Base-by-base conservation (phyloP, 2,113 vertebrate species). In the Danionella cerebrum region DNA sequence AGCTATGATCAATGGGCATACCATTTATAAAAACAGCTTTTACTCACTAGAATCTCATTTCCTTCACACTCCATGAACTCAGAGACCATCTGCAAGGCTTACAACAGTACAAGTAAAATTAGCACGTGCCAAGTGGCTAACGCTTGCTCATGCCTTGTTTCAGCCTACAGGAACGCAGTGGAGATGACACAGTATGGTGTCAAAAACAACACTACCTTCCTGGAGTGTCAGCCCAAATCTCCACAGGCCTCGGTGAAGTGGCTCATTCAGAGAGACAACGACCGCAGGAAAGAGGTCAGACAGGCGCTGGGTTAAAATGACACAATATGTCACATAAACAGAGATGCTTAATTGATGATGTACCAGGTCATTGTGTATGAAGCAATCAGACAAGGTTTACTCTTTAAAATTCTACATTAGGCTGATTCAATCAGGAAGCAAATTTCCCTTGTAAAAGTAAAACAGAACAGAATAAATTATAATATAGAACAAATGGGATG, bases 131-230 rank as follows among this genome's bases (percentile, higher is more conserved):
- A 47, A 54, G 51, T 76, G 44, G 52, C 8, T 24, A 58, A 60
- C 16, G 9, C 25, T 42, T 48, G 9, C n/a, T n/a, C n/a, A 14
- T 8, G 14, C 68, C 33, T 67, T 33, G 3, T 35, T 80, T 72
- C 75, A 98, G 96, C 89, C 9, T 98, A 98, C 78, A 93, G 95
- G 86, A 98, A 97, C 0, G 92, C 96, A 12, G 92, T 86, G 74
- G 95, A 98, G 84, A 89, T 91, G 80, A 87, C 91, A 70, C 96
- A 97, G 68, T 98, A 96, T 1, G 94, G 93, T 66, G 91, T 98
- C 0, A 95, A 90, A 87, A 95, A 98, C 85, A 98, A 97, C 81
- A 97, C 93, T 76, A 96, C 96, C 42, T 98, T 98, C 82, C 88
- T 98, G 5, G 95, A 98, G 82, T 98, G 96, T 42, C 76, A 86